Evolutionary conservation across 2,113 vertebrate genomes (phyloP), one percentile per base, ranked within the genome.

Genomic region (Phrynocephalus versicolor): DNA sequence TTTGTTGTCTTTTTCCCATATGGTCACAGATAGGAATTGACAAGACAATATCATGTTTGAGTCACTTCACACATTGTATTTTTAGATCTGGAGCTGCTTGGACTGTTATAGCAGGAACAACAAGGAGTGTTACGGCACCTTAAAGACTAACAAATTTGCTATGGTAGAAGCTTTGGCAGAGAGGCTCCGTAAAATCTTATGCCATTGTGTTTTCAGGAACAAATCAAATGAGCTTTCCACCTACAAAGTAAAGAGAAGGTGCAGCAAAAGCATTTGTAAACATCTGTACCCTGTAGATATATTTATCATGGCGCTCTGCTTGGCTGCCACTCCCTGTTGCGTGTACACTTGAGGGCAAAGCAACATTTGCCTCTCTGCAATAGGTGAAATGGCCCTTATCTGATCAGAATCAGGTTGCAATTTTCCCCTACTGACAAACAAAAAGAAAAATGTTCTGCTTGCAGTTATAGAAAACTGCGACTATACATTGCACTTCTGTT

Each of bases 381-480:
- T 57, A 55, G 2, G 55, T 35, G 10, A 57, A 35, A 58, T 21
- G 1, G 55, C 15, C n/a, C 12, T 58, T 58, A 14, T 77, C 55
- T 57, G 51, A 35, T 35, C 73, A 75, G 1, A 25, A 30, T 55
- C n/a, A 51, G 18, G 30, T 21, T 35, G 18, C 51, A 37, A 58
- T n/a, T 51, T 27, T 6, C 6, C 33, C 73, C 13, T 6, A 74
- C 30, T 21, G 75, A 23, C 19, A 33, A 58, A 2, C n/a, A 77
- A 18, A 57, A 37, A 64, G 9, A 62, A 23, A 55, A 64, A 35
- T 76, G 5, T 55, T 58, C 84, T 89, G 79, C 9, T 80, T 74
- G 41, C 70, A 60, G 15, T 37, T 60, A 37, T 75, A 62, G n/a
- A 90, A 91, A 93, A 85, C 16, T 18, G 37, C 67, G 14, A 1